Percentiles rank a stretch among this genome's conserved stretches.
Conservation (phyloP, 1,140 invertebrate genomes). For the Planococcus citri region DNA sequence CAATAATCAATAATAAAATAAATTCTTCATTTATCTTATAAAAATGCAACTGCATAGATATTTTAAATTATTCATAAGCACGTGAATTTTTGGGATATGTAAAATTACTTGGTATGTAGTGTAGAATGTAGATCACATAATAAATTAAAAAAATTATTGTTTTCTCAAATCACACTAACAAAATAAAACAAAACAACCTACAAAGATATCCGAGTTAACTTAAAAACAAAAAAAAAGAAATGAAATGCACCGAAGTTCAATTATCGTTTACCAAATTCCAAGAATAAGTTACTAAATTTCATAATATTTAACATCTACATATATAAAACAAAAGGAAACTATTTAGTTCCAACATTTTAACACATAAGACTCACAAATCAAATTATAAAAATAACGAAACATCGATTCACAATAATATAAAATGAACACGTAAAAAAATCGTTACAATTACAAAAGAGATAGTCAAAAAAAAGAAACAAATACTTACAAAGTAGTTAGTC, state of each 20-base stretch:
- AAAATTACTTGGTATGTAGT: too few species aligned
- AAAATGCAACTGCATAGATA: neutral
- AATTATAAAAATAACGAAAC: neutral
- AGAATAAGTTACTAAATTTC: neutral
- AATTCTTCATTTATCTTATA: neutral
- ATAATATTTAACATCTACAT: neutral
- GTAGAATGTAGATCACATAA: too few species aligned
- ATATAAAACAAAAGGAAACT: too few species aligned
- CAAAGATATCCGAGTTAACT: neutral
- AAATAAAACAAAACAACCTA: neutral
- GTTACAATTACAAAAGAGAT: neutral
- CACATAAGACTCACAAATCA: neutral
- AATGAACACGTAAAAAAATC: conserved; percentile 7
- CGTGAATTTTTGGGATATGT: too few species aligned
- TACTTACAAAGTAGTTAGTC: too few species aligned
- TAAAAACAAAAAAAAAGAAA: too few species aligned
- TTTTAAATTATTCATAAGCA: neutral
- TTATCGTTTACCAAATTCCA: neutral
- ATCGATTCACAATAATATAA: conserved; percentile 1
- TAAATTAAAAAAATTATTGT: neutral
- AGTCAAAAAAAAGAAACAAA: neutral
- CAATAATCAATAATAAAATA: neutral
- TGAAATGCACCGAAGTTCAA: too few species aligned
- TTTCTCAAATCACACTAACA: neutral
- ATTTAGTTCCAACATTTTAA: too few species aligned